Evolutionary conservation across 1,140 invertebrate species (phyloP).

Genomic region (Solenopsis invicta): DNA sequence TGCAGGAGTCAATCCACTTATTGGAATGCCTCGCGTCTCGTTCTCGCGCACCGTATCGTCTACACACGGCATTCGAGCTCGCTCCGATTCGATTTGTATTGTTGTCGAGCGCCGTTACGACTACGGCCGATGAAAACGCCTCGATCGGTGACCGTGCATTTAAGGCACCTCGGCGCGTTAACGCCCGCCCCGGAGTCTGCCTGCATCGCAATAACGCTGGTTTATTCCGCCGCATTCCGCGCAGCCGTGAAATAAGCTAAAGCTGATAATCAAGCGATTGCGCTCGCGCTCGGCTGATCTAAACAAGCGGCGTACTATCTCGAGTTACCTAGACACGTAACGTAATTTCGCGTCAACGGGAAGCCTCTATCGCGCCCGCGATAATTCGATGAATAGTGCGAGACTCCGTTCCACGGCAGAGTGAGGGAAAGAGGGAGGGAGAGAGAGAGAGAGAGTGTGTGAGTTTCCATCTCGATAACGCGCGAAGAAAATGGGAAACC

Average conservation of each 20-base stretch:
- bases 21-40: slow-evolving; percentile 81
- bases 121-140: slow-evolving; percentile 33
- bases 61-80: slow-evolving; percentile 75
- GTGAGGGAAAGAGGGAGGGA: too few relatives aligned
- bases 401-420: background rate
- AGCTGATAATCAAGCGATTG: slow-evolving; percentile 37
- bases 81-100: slow-evolving; percentile 81
- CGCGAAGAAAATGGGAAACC: slow-evolving; percentile 43
- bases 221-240: slow-evolving; percentile 77
- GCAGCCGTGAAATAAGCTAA: slow-evolving; percentile 75
- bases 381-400: slow-evolving; percentile 47
- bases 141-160: slow-evolving; percentile 64
- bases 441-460: too few relatives aligned
- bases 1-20: slow-evolving; percentile 82
- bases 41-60: slow-evolving; percentile 74
- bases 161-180: slow-evolving; percentile 67
- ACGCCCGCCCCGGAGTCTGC: slow-evolving; percentile 39
- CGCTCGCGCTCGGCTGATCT: background rate
- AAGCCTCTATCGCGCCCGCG: slow-evolving; percentile 3
- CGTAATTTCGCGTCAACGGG: slow-evolving; percentile 33
- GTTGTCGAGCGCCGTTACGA: slow-evolving; percentile 68
- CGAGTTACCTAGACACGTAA: slow-evolving; percentile 10
- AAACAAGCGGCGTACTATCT: slow-evolving; percentile 26
- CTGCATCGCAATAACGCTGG: slow-evolving; percentile 77
- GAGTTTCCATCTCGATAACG: slow-evolving; percentile 10